These are phyloP conservation scores for Drosophila kanapiae DNA, from an alignment of 1,140 invertebrate species.

Conservation along the genomic window DNA sequence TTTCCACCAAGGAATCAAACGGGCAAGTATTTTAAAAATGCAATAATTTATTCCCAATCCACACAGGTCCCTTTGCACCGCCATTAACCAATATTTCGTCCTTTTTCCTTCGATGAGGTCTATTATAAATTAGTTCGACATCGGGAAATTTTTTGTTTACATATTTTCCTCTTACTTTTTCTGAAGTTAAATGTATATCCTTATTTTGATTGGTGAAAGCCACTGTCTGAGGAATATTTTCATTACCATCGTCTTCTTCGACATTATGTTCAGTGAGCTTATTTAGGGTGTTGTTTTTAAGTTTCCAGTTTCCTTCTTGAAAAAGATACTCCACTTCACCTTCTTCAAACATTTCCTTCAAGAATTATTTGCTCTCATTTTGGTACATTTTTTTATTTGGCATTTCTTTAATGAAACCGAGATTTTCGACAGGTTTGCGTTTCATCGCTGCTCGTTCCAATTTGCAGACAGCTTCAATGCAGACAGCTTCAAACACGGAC, in stretches of 20 bases:
- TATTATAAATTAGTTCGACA: conserved; percentile 1
- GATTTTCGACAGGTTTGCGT: not conserved
- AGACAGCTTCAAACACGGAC: conserved; percentile 4
- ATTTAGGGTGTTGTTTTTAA: not conserved
- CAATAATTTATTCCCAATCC: not conserved
- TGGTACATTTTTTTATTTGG: not conserved
- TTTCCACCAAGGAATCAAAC: not conserved
- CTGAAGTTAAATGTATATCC: not conserved
- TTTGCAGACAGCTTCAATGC: conserved; percentile 1
- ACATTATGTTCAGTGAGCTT: not conserved
- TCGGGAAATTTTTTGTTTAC: not conserved
- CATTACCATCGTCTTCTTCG: not conserved
- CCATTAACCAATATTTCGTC: conserved; percentile 4
- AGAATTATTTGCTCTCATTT: not conserved
- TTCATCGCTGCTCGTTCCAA: not conserved
- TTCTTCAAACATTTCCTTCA: not conserved
- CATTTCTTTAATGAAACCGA: not conserved
- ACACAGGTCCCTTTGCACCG: not conserved
- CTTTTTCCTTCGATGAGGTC: conserved; percentile 6
- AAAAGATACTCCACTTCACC: not conserved
- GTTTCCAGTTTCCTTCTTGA: not conserved
- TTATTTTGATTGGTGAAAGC: not conserved
- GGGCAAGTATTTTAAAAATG: conserved; percentile 5
- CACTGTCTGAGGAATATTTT: not conserved
- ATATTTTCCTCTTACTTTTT: not conserved